Evolutionary conservation across 2,113 vertebrate genomes (phyloP).

Genomic region (Neomonachus schauinslandi): DNA sequence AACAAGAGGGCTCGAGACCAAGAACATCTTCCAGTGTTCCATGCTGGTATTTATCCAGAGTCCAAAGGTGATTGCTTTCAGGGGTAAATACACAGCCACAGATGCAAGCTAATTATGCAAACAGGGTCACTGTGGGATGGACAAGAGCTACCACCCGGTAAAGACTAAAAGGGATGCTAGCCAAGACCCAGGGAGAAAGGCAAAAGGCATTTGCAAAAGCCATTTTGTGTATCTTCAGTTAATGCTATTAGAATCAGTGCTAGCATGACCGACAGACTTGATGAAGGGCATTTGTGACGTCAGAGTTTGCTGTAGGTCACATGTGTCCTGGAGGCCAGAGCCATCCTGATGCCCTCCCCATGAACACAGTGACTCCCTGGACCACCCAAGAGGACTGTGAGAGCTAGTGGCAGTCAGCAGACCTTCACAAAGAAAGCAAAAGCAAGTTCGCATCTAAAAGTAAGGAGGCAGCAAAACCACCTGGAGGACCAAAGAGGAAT

Average conservation of each 20-base stretch:
- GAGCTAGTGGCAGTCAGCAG: not conserved
- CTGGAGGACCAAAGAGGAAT: not conserved
- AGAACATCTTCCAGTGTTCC: not conserved
- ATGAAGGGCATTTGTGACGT: not conserved
- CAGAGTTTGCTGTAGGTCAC: not conserved
- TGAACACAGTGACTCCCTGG: not conserved
- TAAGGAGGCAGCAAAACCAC: not conserved
- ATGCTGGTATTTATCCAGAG: not conserved
- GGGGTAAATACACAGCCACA: not conserved
- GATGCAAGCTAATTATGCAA: conserved; percentile 34
- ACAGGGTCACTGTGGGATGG: conserved; percentile 28
- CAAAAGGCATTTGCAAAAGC: not conserved
- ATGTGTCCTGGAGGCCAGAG: not conserved
- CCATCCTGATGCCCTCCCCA: conserved; percentile 5
- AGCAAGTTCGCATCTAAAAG: not conserved
- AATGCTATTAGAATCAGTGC: not conserved
- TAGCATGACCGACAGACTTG: not conserved
- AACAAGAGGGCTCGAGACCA: not conserved
- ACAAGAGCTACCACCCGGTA: not conserved
- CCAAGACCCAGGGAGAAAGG: not conserved
- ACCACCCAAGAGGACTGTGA: not conserved
- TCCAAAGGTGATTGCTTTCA: not conserved
- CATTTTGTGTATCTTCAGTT: not conserved
- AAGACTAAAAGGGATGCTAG: conserved; percentile 12
- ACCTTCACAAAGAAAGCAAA: conserved; percentile 27